Conservation (phyloP, 2,113 vertebrate species). For the Uropsilus gracilis region DNA sequence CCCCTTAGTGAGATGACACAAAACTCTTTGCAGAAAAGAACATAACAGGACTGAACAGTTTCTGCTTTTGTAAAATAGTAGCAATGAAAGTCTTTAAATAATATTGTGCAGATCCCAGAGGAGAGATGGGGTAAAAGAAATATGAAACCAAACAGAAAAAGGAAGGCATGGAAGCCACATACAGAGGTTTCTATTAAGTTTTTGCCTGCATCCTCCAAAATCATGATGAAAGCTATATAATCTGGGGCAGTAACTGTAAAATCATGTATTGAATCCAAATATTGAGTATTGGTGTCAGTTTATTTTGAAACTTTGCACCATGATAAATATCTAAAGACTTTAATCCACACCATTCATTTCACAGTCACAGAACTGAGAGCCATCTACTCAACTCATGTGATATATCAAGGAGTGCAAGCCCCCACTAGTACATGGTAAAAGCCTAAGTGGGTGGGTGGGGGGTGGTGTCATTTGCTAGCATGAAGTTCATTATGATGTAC, state of each 20-base stretch:
- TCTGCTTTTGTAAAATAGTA: not conserved
- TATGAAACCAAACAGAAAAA: not conserved
- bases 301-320: not conserved
- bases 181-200: not conserved
- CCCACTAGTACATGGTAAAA: rapidly evolving
- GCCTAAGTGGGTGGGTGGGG: not conserved
- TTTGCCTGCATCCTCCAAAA: not conserved
- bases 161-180: not conserved
- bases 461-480: not conserved
- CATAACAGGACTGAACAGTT: not conserved
- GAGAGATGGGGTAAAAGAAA: not conserved
- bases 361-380: not conserved
- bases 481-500: not conserved
- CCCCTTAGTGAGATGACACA: not conserved
- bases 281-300: not conserved
- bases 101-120: rapidly evolving
- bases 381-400: rapidly evolving
- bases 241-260: not conserved
- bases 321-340: not conserved
- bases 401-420: not conserved
- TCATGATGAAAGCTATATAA: not conserved
- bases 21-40: not conserved
- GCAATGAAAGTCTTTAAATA: not conserved
- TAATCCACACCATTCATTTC: not conserved
- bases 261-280: not conserved